Conservation (phyloP, 2,888 invertebrate genomes). For the Masnerella sp. region DNA sequence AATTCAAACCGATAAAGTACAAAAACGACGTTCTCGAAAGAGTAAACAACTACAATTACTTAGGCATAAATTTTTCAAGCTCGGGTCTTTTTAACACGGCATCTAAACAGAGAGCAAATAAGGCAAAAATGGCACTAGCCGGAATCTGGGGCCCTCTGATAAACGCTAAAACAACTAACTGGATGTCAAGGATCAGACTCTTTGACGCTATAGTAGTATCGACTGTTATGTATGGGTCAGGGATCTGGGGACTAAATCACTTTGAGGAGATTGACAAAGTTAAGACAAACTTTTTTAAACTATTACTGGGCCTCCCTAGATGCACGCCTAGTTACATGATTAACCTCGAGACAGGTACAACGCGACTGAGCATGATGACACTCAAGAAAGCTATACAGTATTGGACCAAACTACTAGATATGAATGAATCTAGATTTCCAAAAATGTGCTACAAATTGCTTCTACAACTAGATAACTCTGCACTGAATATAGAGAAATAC, state of each 20-base stretch:
- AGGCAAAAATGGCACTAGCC: not conserved
- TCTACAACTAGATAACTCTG: no score
- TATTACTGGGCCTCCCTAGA: not conserved
- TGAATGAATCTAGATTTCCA: no score
- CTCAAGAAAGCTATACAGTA: no score
- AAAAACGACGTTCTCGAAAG: not conserved
- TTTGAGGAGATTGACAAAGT: conserved; percentile 4
- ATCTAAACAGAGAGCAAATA: not conserved
- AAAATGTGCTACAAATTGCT: no score
- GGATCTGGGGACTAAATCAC: not conserved
- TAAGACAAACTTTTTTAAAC: not conserved
- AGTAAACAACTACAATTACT: conserved; percentile 29
- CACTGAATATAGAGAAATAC: no score
- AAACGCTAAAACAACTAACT: not conserved
- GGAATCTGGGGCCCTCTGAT: not conserved
- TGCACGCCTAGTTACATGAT: not conserved
- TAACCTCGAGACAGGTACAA: not conserved
- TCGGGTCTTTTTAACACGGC: conserved; percentile 12
- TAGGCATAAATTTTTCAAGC: conserved; percentile 23
- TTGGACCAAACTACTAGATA: no score
- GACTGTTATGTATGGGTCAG: conserved; percentile 4
- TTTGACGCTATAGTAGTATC: conserved; percentile 17
- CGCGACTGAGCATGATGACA: no score
- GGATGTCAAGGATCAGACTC: conserved; percentile 11
- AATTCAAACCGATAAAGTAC: conserved; percentile 20